Evolutionary conservation across 92 coral and sea anemone genomes (phyloP), one percentile per base, ranked within the genome.

Genomic region (Chrysogorgia sp.): DNA sequence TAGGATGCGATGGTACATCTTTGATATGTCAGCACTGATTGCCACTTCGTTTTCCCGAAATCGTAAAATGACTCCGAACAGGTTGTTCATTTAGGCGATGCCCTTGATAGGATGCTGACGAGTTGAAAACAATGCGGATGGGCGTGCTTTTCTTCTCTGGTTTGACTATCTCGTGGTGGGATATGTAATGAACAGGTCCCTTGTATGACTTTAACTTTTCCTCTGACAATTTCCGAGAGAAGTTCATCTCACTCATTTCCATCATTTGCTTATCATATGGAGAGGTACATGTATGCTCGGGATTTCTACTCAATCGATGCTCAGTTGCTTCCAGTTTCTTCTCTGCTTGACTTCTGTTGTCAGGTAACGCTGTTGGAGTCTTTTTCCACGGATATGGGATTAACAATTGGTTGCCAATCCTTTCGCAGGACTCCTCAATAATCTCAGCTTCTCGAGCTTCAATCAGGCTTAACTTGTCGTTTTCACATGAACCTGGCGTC

Each of bases 71-170:
- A 86, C 86, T 2, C 74, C 74, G 56, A 67, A 76, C 59, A 76
- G 34, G 0, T 35, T 75, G 50, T 75, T 75, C 82, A n/a, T 76
- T 76, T 24, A 76, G 22, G 29, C 82, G 58, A 21, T 76, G 82
- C 19, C 82, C 82, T 60, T 76, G 41, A 35, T 56, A 76, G 10
- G 69, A 13, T 19, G 82, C 82, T 0, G 82, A 76, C 13, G 52
- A 31, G 31, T 74, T 74, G 53, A 64, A 62, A 29, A 67, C 82
- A 62, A 77, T 64, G 20, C 82, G 71, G 24, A 77, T 68, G 47
- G 82, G 88, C 15, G 92, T 88, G 55, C 70, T 76, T 60, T 61
- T 75, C 80, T 75, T 88, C 23, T 88, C 83, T 4, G 88, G 88
- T 2, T 55, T 23, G 9, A 67, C 74, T 67, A 67, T 55, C 3